Conservation (phyloP, 2,888 invertebrate species). For the Drosophila imparisetae region DNA sequence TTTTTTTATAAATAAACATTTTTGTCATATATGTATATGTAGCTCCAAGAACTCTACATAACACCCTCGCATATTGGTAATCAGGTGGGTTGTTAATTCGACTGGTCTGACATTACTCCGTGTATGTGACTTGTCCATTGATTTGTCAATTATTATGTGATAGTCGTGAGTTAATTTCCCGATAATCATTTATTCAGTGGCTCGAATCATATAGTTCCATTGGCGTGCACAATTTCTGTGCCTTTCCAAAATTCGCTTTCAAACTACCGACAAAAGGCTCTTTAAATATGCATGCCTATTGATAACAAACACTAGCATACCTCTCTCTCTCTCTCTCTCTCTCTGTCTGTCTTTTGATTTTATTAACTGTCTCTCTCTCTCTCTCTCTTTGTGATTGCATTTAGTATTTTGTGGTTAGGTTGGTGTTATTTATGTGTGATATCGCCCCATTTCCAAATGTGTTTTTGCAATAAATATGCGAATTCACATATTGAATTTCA, state of each 20-base stretch:
- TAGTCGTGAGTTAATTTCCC: slow-evolving; percentile 20
- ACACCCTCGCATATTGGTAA: background rate
- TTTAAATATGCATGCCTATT: slow-evolving; percentile 48
- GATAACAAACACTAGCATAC: slow-evolving; percentile 9
- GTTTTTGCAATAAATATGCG: slow-evolving; percentile 55
- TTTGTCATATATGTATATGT: no score
- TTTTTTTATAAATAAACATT: background rate
- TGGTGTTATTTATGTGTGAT: slow-evolving; percentile 22
- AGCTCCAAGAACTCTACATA: background rate
- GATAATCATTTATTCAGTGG: slow-evolving; percentile 44
- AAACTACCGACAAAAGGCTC: slow-evolving; percentile 28
- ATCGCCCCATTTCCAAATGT: slow-evolving; percentile 29
- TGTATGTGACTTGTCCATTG: slow-evolving; percentile 21
- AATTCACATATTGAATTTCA: slow-evolving; percentile 46
- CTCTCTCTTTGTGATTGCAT: slow-evolving; percentile 8
- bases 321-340: background rate
- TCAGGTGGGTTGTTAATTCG: background rate
- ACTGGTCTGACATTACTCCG: slow-evolving; percentile 2
- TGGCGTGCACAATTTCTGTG: background rate
- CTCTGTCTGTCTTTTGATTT: background rate
- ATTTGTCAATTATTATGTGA: slow-evolving; percentile 31
- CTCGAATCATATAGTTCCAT: slow-evolving; percentile 4
- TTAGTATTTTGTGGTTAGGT: slow-evolving; percentile 8
- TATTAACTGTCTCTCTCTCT: background rate
- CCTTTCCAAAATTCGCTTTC: slow-evolving; percentile 7